Conservation (phyloP, 2,888 invertebrate genomes). For the Strigamia maritima region DNA sequence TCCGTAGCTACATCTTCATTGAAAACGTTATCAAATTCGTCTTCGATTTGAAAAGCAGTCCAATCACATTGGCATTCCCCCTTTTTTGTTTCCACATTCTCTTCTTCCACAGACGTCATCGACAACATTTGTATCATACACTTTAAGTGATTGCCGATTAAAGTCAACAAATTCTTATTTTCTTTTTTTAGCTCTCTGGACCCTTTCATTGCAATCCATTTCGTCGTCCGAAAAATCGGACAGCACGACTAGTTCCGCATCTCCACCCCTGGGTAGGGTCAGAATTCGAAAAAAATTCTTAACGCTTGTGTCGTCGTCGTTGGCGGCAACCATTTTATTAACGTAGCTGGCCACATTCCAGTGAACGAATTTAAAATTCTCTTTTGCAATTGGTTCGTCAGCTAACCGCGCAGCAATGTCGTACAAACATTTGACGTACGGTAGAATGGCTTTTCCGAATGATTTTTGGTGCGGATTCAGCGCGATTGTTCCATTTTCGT, state of each 20-base stretch:
- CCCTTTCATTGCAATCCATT: not conserved
- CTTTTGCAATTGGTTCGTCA: not conserved
- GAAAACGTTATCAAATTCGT: not conserved
- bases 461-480: not conserved
- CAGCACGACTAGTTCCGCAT: not conserved
- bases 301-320: not conserved
- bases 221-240: not conserved
- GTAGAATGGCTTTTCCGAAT: constrained; percentile 3
- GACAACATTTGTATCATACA: not conserved
- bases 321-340: not conserved
- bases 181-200: not conserved
- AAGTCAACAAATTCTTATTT: not conserved
- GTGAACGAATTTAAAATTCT: not conserved
- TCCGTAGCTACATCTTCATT: not conserved
- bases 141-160: not conserved
- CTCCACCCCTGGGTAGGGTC: not conserved
- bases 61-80: not conserved
- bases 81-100: not conserved
- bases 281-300: not conserved
- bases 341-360: not conserved
- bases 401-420: not conserved
- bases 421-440: constrained; percentile 5
- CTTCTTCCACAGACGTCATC: not conserved
- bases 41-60: not conserved
- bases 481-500: not conserved